phyloP scores from a whole-genome alignment of 2,888 invertebrate genomes.

The Aleiodes leptofemur region DNA sequence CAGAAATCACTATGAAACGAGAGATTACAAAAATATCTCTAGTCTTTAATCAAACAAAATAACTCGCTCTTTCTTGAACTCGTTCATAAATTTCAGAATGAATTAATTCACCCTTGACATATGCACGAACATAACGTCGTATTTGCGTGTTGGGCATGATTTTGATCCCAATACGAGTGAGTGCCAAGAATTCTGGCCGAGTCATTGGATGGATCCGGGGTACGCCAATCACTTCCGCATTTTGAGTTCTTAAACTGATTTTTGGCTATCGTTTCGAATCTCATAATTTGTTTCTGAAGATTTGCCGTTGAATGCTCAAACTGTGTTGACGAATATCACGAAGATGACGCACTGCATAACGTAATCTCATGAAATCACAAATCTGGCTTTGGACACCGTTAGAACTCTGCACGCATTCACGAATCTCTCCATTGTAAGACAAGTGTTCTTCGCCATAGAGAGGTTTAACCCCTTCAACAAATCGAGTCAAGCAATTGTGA shows the following conservation, averaged over 20 bases:
- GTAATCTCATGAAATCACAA: neutral
- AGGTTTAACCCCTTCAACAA: neutral
- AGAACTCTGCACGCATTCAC: neutral
- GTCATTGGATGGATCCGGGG: too few species aligned
- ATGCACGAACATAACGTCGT: neutral
- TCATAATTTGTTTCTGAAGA: neutral
- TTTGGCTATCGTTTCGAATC: neutral
- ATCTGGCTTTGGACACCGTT: constrained; percentile 7
- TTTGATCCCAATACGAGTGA: neutral
- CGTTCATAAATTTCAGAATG: constrained; percentile 2
- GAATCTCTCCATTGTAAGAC: neutral
- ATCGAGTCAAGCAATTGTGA: neutral
- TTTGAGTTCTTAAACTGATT: too few species aligned
- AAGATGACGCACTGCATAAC: constrained; percentile 40
- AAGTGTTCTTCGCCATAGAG: constrained; percentile 14
- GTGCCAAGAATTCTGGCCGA: neutral
- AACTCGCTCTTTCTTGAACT: neutral
- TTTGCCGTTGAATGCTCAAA: neutral
- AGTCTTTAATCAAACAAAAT: neutral
- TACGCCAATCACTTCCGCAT: too few species aligned
- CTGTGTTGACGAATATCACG: neutral
- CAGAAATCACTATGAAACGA: too few species aligned
- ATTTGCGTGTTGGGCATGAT: neutral
- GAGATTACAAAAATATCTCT: too few species aligned
- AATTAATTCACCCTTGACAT: constrained; percentile 1